Conservation (phyloP, 2,888 invertebrate species). For the Agrotis segetum region DNA sequence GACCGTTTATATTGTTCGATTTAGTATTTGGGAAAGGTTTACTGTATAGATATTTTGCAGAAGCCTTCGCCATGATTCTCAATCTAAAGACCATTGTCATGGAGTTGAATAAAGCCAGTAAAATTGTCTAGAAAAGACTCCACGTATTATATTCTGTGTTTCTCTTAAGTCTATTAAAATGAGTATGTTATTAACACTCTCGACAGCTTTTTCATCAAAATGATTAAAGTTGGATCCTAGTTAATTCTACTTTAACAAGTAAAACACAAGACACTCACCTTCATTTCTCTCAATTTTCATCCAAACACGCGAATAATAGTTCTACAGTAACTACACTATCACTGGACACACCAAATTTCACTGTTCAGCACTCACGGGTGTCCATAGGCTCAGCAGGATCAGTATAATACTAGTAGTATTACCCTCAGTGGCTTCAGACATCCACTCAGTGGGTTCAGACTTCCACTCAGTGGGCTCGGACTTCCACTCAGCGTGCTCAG, state of each 20-base stretch:
- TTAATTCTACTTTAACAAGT: not conserved
- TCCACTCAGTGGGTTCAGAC: slow-evolving; percentile 6
- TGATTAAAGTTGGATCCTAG: not conserved
- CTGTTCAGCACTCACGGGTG: slow-evolving; percentile 54
- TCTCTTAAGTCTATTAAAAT: not conserved
- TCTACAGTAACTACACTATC: slow-evolving; percentile 52
- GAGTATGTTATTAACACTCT: not conserved
- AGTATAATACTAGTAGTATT: not conserved
- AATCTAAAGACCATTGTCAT: not conserved
- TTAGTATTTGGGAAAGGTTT: not conserved
- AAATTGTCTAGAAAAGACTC: not conserved
- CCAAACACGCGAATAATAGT: slow-evolving; percentile 59
- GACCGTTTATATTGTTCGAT: not conserved
- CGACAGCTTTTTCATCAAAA: not conserved
- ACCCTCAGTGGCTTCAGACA: not conserved
- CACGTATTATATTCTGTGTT: not conserved
- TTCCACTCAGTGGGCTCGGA: no score
- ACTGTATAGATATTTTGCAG: not conserved
- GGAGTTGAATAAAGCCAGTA: no score
- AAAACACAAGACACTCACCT: slow-evolving; percentile 75
- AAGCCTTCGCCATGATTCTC: not conserved
- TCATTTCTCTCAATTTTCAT: slow-evolving; percentile 81
- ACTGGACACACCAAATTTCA: slow-evolving; percentile 54
- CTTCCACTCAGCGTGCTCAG: no score
- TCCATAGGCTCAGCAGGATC: not conserved